Base-by-base conservation (phyloP, 2,797 vertebrate genomes). In the Xenentodon cancila region DNA sequence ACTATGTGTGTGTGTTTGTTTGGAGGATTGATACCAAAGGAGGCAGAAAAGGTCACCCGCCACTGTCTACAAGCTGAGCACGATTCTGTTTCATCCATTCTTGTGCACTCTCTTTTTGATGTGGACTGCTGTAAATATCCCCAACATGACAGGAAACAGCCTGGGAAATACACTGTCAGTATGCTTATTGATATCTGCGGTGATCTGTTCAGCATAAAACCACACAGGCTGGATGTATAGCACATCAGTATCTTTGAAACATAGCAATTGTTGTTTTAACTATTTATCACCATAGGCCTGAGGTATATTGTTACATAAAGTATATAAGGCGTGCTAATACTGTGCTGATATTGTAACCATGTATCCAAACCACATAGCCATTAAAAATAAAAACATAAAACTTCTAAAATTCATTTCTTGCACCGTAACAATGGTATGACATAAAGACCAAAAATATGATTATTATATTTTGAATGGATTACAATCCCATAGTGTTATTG, bases 1-100 rank as follows among this genome's bases (percentile, higher is more conserved):
- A 69, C 49, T 66, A 40, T 37, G 43, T 68, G 27, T 62, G 53
- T 67, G 43, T 62, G 58, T 64, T 61, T 70, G 67, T 79, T 60
- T 79, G 71, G 77, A 65, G 53, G 55, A 48, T 53, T 82, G 83
- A 85, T 80, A 76, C 68, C 32, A 62, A 53, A 66, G 72, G 74
- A 71, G 68, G 74, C 25, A 25, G 5, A 70, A 90, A 90, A 92
- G 89, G 90, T 93, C 89, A 91, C 54, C 58, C 7, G 3, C 60
- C 54, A 50, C 40, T 25, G 64, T 73, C 45, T 66, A 54, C 25
- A 59, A 65, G 68, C 47, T 27, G 49, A 50, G 52, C 64, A 66
- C 49, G 60, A 70, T 58, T 71, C 60, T 73, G 65, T 81, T 81
- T 77, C 56, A 64, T 72, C 50, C 47, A 63, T 51, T 65, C 53